phyloP scores from a whole-genome alignment of 2,113 vertebrate genomes.

The Parus major region DNA sequence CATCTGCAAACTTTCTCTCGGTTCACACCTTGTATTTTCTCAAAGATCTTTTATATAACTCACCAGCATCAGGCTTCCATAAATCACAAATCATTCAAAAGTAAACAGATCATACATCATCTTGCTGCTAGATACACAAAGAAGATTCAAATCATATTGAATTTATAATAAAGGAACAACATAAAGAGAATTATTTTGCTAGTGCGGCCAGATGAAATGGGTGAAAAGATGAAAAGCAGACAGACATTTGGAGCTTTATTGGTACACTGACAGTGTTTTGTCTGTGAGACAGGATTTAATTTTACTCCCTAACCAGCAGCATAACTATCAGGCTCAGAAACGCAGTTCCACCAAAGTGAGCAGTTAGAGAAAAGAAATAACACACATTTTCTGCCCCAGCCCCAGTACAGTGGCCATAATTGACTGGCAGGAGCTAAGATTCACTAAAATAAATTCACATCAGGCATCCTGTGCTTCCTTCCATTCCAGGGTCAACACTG shows the following conservation, averaged over 20 bases:
- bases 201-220: neutral
- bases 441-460: neutral
- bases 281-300: neutral
- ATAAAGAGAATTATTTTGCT: neutral
- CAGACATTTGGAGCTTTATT: neutral
- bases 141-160: neutral
- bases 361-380: neutral
- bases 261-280: neutral
- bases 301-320: slow-evolving; percentile 1
- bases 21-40: neutral
- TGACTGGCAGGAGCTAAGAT: neutral
- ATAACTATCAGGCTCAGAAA: neutral
- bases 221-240: neutral
- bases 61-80: neutral
- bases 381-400: neutral
- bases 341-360: neutral
- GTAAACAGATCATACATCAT: neutral
- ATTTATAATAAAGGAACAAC: neutral
- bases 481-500: neutral
- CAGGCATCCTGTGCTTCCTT: neutral
- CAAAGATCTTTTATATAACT: neutral
- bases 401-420: neutral
- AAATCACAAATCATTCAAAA: slow-evolving; percentile 3
- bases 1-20: neutral
- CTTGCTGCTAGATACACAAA: neutral